Evolutionary conservation across 1,140 invertebrate genomes (phyloP).

Genomic region (Meteorus sp.): DNA sequence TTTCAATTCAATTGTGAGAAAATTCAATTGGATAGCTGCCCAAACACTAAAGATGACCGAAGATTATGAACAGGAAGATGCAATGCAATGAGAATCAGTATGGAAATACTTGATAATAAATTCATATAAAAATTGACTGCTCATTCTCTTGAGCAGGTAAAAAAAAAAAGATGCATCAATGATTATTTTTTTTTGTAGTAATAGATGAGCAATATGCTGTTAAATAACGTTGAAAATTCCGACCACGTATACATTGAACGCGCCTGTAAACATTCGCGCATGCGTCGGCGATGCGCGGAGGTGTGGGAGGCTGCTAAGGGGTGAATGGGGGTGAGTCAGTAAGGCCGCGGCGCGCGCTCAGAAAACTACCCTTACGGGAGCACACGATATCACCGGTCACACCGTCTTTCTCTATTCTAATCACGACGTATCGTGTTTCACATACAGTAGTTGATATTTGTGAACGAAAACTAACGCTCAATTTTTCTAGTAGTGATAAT

Average conservation of each 20-base stretch:
- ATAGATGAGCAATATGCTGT: too few relatives aligned
- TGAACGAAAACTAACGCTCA: too few relatives aligned
- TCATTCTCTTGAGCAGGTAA: too few relatives aligned
- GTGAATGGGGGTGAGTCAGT: slow-evolving; percentile 58
- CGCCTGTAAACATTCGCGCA: neutral
- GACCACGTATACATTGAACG: neutral
- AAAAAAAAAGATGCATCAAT: too few relatives aligned
- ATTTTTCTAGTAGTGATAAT: too few relatives aligned
- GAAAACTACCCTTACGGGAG: slow-evolving; percentile 51
- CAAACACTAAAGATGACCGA: too few relatives aligned
- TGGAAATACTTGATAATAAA: too few relatives aligned
- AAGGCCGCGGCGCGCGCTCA: slow-evolving; percentile 58
- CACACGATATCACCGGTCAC: slow-evolving; percentile 24
- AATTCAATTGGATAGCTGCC: too few relatives aligned
- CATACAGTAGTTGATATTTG: too few relatives aligned
- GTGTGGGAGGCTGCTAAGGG: slow-evolving; percentile 29
- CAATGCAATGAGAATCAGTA: neutral
- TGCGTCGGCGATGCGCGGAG: neutral
- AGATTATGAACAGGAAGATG: neutral
- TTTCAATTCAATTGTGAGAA: neutral
- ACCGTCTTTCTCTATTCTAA: slow-evolving; percentile 3
- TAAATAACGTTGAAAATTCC: too few relatives aligned
- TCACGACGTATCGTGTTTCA: neutral
- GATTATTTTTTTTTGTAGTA: neutral
- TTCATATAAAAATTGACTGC: too few relatives aligned